Evolutionary conservation across 2,888 invertebrate species (phyloP).

Genomic region (Serripes groenlandicus): DNA sequence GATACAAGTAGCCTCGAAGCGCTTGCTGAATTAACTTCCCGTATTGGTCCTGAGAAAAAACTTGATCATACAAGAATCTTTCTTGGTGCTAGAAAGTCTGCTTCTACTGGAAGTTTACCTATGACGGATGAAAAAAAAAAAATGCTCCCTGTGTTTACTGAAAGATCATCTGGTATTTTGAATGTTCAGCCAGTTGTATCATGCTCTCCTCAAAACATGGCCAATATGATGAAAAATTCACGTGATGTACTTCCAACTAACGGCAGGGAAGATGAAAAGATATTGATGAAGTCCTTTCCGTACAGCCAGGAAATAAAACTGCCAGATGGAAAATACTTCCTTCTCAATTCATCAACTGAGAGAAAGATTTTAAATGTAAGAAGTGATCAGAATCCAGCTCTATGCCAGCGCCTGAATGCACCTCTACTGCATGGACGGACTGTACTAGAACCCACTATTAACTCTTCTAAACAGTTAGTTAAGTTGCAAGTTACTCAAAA

Average conservation of each 20-base stretch:
- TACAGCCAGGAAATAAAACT: constrained; percentile 72
- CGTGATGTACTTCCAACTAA: background rate
- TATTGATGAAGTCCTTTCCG: constrained; percentile 61
- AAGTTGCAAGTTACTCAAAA: background rate
- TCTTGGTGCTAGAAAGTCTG: background rate
- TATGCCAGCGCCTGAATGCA: background rate
- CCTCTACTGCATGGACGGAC: background rate
- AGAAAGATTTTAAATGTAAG: background rate
- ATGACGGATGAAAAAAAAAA: background rate
- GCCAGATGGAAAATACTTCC: constrained; percentile 57
- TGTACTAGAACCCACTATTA: background rate
- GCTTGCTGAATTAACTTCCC: background rate
- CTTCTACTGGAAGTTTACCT: background rate
- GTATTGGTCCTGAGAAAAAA: constrained; percentile 1
- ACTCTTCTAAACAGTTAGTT: background rate
- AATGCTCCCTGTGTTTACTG: background rate
- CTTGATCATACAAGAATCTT: background rate
- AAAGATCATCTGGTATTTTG: background rate
- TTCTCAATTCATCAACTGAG: background rate
- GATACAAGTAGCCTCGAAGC: constrained; percentile 9
- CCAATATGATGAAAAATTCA: background rate
- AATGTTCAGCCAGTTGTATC: background rate
- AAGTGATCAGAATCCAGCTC: background rate
- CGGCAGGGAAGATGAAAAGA: background rate
- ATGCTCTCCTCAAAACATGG: background rate